Conservation (phyloP, 1,140 invertebrate genomes). For the Triops cancriformis region DNA sequence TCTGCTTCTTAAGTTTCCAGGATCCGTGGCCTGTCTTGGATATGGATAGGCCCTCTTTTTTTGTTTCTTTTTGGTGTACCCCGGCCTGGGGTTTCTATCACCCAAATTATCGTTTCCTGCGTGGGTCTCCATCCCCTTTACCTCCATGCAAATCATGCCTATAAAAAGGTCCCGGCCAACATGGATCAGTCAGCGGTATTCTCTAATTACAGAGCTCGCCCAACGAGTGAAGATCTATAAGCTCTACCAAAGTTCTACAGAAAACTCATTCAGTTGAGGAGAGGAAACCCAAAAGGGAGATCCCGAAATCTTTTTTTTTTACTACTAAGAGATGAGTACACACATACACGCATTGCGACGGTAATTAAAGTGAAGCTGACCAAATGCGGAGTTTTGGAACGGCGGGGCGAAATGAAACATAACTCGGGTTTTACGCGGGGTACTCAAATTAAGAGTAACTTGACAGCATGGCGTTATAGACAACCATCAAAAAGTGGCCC, state of each 20-base stretch:
- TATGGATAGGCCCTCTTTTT: not conserved
- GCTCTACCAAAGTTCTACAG: constrained; percentile 9
- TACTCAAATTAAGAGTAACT: constrained; percentile 14
- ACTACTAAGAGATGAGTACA: not conserved
- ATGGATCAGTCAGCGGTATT: constrained; percentile 13
- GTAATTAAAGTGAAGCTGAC: constrained; percentile 3
- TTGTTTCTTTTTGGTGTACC: not conserved
- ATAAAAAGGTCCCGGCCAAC: constrained; percentile 12
- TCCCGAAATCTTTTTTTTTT: constrained; percentile 11
- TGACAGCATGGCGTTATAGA: constrained; percentile 13
- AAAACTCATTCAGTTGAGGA: not conserved
- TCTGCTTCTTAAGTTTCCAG: not conserved
- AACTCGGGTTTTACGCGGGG: not conserved
- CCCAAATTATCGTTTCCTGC: constrained; percentile 13
- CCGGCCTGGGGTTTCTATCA: constrained; percentile 3
- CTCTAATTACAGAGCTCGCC: constrained; percentile 9
- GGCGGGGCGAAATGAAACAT: constrained; percentile 5
- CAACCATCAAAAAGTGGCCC: not conserved
- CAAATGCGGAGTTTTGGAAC: not conserved
- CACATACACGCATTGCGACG: not conserved
- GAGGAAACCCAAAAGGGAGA: not conserved
- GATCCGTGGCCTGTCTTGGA: not conserved
- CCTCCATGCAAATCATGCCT: constrained; percentile 12
- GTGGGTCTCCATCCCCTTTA: constrained; percentile 9
- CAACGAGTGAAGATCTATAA: constrained; percentile 10